Evolutionary conservation across 2,797 vertebrate genomes (phyloP).

Genomic region (Enteromius afrohamiltoni): DNA sequence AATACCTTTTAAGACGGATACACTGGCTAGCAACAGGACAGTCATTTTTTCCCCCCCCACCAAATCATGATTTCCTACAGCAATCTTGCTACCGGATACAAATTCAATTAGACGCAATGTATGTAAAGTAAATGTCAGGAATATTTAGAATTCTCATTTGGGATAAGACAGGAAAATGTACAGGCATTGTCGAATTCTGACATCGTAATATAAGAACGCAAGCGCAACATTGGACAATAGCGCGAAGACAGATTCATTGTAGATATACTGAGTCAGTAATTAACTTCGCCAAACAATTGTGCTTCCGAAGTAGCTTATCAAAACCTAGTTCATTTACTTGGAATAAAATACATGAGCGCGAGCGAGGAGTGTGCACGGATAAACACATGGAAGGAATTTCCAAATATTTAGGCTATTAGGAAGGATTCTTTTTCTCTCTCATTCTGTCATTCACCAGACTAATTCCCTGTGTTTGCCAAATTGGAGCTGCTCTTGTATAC

Average conservation of each 20-base stretch:
- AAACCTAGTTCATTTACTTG: constrained; percentile 36
- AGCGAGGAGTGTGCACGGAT: constrained; percentile 37
- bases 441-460: constrained; percentile 54
- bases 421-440: constrained; percentile 46
- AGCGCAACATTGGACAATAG: constrained; percentile 17
- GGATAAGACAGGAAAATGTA: constrained; percentile 8
- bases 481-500: constrained; percentile 55
- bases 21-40: constrained; percentile 50
- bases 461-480: constrained; percentile 59
- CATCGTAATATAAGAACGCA: constrained; percentile 11
- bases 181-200: constrained; percentile 37
- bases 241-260: constrained; percentile 30
- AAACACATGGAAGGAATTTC: constrained; percentile 47
- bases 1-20: constrained; percentile 58
- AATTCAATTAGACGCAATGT: constrained; percentile 54
- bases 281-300: constrained; percentile 30
- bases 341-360: constrained; percentile 40
- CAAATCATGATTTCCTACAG: constrained; percentile 49
- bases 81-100: constrained; percentile 39
- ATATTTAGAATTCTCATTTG: constrained; percentile 42
- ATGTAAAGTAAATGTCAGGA: constrained; percentile 50
- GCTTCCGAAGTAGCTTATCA: constrained; percentile 39
- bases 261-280: constrained; percentile 37
- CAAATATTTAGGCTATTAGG: constrained; percentile 46
- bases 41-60: constrained; percentile 40